Evolutionary conservation across 2,113 vertebrate genomes (phyloP), one percentile per base, ranked within the genome.

Genomic region (Rousettus leschenaultii): DNA sequence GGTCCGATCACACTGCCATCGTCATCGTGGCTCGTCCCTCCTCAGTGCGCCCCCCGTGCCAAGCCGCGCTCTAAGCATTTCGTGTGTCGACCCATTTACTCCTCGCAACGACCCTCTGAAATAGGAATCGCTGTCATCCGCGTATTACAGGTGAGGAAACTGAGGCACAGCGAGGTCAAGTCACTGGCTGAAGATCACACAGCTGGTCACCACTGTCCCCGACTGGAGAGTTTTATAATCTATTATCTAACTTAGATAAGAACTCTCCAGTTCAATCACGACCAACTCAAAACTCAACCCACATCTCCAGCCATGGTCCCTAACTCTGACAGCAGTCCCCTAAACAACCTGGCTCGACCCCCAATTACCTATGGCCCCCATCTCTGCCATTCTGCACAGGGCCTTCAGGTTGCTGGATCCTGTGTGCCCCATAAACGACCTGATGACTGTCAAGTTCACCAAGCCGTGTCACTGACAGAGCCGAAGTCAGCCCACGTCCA

Each of bases 41-140:
- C 48, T 35, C 19, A 38, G 1, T 0, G 43, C 43, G 18, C 0
- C 2, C 16, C 5, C 22, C 13, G 0, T 0, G 8, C 35, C 66
- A 18, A 24, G 9, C 5, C 65, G 6, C 0, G 0, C 13, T 77
- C 30, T 16, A 21, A 68, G 79, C 51, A 7, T 26, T 33, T 53
- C 19, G 10, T 11, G 48, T 6, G 22, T 59, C 26, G 6, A 38
- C 30, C 7, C 11, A 14, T 0, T 30, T 3, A n/a, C 16, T 55
- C n/a, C 45, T 80, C 28, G 22, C 24, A 13, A 8, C 26, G 18
- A 0, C 3, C 68, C 71, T 33, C 40, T 15, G 26, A 59, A 51
- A 9, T 24, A 16, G 70, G 48, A 11, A 6, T 43, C 4, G 0
- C 75, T 10, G 8, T 26, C 45, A 18, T 12, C 53, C 57, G 13